Base-by-base conservation (phyloP, 37 sponge, comb jelly and placozoan species). In the Chondrilla cf. caribensis region DNA sequence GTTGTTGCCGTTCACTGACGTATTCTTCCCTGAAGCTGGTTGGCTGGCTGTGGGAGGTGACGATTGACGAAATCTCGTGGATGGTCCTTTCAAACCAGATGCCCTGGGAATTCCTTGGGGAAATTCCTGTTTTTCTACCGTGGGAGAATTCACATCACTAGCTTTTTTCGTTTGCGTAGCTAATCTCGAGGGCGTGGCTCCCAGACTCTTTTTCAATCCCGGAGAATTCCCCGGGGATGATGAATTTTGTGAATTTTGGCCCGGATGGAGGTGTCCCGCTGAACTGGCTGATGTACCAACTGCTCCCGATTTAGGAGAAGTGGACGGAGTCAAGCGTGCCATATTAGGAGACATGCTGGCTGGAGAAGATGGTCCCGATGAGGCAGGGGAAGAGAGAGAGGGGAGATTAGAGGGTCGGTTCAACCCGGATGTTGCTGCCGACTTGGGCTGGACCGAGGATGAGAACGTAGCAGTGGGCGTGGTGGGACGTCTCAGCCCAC, bases 281-380 rank as follows among this genome's bases (percentile, higher is more conserved):
- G 9, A 14, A 14, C 11, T 6, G 11, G 51, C 51, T 11, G 51
- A 11, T 14, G 6, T 47, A 47, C 51, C 11, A 6, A 47, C 6
- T 14, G 51, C 11, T 6, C 51, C 11, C 11, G 51, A 14, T n/a
- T 62, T 62, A 7, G 18, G 6, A 62, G 18, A 6, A 28, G 7
- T 4, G 6, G 25, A 28, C 7, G 64, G 64, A 19, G 7, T 6
- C 6, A n/a, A 1, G 18, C 44, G 76, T 8, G 42, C 42, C 7
- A 68, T 19, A 68, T 29, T 29, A 19, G 70, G 70, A 19, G 70
- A 68, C 18, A 37, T 2, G 29, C 64, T 28, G 6, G 44, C 76
- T 25, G 76, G 76, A 18, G 76, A 73, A n/a, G 76, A 73, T 19
- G 41, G 38, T 3, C 76, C 44, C 1, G 44, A 38, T 40, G 76